Evolutionary conservation across 2,797 vertebrate species (phyloP).

Genomic region (Ciconia nigra): DNA sequence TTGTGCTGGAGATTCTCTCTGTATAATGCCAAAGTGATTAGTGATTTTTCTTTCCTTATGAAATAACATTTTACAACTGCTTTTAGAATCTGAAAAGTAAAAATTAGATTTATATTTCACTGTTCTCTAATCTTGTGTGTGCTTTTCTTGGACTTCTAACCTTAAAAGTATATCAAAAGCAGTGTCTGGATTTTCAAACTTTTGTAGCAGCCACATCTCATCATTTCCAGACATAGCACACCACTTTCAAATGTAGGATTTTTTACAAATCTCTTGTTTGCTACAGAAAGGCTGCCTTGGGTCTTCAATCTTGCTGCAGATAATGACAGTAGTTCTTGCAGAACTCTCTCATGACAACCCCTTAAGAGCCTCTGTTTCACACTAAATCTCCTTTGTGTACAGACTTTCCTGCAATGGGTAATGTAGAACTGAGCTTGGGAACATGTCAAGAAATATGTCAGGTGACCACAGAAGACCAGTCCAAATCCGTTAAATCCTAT

Average conservation of each 20-base stretch:
- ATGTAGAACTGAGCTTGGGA: neutral
- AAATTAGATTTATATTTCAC: neutral
- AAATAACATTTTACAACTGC: neutral
- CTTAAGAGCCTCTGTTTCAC: neutral
- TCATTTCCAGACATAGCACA: neutral
- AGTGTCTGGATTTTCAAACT: neutral
- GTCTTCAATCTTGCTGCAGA: neutral
- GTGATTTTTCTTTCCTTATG: neutral
- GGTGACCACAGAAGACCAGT: neutral
- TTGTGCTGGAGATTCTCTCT: neutral
- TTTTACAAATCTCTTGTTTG: neutral
- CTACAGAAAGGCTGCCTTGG: neutral
- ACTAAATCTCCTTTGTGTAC: neutral
- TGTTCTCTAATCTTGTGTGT: neutral
- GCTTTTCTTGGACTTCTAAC: neutral
- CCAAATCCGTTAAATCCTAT: neutral
- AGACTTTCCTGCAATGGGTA: neutral
- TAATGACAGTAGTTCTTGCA: neutral
- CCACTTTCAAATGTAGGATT: neutral
- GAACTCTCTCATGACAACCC: neutral
- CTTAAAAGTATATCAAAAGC: neutral
- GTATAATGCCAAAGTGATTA: neutral
- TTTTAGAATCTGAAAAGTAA: neutral
- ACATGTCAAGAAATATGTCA: neutral
- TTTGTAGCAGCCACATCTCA: neutral